A percentile compares a stretch with the other conserved stretches of the same genome.
phyloP scores from a whole-genome alignment of 2,888 invertebrate species.

The Molanna angustata region DNA sequence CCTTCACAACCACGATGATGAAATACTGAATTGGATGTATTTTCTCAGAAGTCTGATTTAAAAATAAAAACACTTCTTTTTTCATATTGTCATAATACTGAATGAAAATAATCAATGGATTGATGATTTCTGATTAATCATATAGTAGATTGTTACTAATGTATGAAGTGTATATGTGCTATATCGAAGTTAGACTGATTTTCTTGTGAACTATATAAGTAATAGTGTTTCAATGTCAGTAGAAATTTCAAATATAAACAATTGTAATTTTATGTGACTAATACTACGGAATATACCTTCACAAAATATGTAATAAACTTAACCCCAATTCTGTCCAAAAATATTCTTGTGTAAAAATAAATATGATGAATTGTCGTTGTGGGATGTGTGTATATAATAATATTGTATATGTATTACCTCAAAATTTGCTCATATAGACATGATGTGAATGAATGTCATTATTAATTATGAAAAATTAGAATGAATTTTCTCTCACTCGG shows the following conservation, averaged over 20 bases:
- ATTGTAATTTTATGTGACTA: conserved; percentile 26
- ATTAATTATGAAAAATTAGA: conserved; percentile 15
- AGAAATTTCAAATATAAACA: conserved; percentile 19
- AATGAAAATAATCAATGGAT: too few relatives aligned
- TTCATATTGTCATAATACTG: too few relatives aligned
- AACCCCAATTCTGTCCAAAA: conserved; percentile 27
- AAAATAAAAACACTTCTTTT: too few relatives aligned
- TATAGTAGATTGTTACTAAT: not conserved
- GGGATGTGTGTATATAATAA: too few relatives aligned
- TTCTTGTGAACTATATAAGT: conserved; percentile 24
- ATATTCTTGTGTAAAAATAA: conserved; percentile 20
- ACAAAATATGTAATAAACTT: conserved; percentile 17
- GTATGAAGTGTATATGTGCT: conserved; percentile 13
- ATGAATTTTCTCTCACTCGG: conserved; percentile 13
- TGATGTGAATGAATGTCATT: conserved; percentile 25
- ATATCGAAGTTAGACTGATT: conserved; percentile 32
- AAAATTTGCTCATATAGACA: conserved; percentile 28
- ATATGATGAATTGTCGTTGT: conserved; percentile 9
- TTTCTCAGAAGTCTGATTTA: too few relatives aligned
- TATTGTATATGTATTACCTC: conserved; percentile 25
- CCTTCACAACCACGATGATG: too few relatives aligned
- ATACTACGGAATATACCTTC: conserved; percentile 16
- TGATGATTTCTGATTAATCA: too few relatives aligned
- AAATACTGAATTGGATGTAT: too few relatives aligned
- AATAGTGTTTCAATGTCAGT: conserved; percentile 25